Conservation (phyloP, 2,113 vertebrate species). For the Formicarius rufipectus region DNA sequence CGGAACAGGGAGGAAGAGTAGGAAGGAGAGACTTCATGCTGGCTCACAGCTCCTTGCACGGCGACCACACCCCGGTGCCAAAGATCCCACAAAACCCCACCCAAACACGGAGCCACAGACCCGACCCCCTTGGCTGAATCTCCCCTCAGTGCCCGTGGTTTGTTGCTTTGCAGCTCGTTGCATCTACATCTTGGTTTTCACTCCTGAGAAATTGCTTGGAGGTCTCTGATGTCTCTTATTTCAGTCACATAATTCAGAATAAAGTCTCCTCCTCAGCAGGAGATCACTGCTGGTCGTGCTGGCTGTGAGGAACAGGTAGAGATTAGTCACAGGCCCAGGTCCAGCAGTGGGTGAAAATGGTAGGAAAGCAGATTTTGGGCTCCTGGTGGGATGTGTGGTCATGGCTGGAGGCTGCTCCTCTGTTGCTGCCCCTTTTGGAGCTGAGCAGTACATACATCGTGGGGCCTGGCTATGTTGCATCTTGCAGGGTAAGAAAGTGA, state of each 20-base stretch:
- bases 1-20: not conserved
- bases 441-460: not conserved
- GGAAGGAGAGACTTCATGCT: not conserved
- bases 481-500: not conserved
- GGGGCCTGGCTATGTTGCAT: not conserved
- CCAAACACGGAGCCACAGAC: not conserved
- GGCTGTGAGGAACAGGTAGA: not conserved
- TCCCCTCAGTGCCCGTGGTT: not conserved
- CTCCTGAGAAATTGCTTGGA: not conserved
- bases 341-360: not conserved
- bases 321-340: not conserved
- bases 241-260: not conserved
- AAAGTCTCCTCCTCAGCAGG: accelerated
- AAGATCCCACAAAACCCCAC: not conserved
- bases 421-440: not conserved
- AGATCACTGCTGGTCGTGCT: not conserved
- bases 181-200: not conserved
- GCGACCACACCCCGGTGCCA: not conserved
- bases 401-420: not conserved
- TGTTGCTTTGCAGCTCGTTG: not conserved
- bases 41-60: not conserved
- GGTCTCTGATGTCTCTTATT: not conserved
- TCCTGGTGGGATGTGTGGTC: not conserved
- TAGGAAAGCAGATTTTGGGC: not conserved
- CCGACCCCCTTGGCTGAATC: not conserved